Base-by-base conservation (phyloP, 2,797 vertebrate genomes). In the Anolis apletophallus region DNA sequence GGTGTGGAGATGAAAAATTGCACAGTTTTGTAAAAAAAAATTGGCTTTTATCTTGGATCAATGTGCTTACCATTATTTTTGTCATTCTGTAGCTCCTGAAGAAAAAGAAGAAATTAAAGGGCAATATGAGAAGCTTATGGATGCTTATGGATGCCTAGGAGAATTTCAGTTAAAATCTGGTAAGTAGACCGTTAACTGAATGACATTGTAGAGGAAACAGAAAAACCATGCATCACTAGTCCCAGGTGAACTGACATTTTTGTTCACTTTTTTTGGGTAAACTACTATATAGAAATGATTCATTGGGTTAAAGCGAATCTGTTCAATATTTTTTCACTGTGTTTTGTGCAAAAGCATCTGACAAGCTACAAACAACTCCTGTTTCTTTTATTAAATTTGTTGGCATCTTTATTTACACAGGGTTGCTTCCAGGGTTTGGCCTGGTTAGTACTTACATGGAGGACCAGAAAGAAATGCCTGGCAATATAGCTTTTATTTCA, bases 41-140 rank as follows among this genome's bases (percentile, higher is more conserved):
- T n/a, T n/a, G n/a, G 57, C 16, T 59, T 59, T 21, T 59, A 17
- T 59, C 5, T 59, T 59, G 14, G 57, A 21, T 19, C 57, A 59
- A 59, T 6, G 19, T 19, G 57, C 57, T 59, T 59, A 59, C 19
- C 57, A 59, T 59, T 59, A 19, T 59, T 59, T 59, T 59, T 59
- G 17, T 59, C 57, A 2, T 21, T 88, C 71, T 82, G 61, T 82
- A 97, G 97, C 96, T 88, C 94, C 96, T 10, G 97, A 96, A 82
- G 97, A 97, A 93, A 97, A 96, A 85, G 97, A 97, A 90, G 93
- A 94, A 87, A 95, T 97, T 91, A 96, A 95, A 91, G 96, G 95
- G 86, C 96, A 97, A 54, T 97, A 97, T 91, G 96, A 94, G 83
- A 96, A 96, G 87, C 93, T 95, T 59, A 82, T 94, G 26, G 97